These are phyloP conservation scores for Catotricha subobsoleta DNA, from an alignment of 2,888 invertebrate genomes.

Conservation along the genomic window DNA sequence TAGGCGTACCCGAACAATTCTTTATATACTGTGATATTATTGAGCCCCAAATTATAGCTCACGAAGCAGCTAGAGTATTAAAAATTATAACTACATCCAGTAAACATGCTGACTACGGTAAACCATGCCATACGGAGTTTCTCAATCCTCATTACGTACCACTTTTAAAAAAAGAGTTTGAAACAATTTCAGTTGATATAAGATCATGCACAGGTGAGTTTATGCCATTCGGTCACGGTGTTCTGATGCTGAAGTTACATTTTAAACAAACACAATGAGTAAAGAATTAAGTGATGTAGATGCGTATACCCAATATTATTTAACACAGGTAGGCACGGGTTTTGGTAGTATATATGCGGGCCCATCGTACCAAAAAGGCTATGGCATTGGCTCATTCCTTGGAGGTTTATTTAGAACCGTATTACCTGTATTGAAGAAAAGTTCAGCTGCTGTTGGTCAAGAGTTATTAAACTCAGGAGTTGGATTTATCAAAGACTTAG, in stretches of 20 bases:
- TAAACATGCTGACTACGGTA: background rate
- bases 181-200: background rate
- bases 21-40: constrained; percentile 5
- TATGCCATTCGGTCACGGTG: constrained; percentile 1
- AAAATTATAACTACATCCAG: background rate
- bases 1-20: constrained; percentile 1
- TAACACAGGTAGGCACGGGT: constrained; percentile 2
- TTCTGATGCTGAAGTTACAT: background rate
- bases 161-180: background rate
- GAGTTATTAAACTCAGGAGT: constrained; percentile 1
- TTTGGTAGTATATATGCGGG: background rate
- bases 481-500: background rate
- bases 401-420: constrained; percentile 1
- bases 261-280: background rate
- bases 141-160: background rate
- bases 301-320: background rate
- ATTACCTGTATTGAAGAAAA: background rate
- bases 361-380: background rate
- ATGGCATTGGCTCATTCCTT: constrained; percentile 3
- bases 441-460: background rate
- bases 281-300: background rate
- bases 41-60: background rate
- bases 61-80: background rate
- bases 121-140: background rate
- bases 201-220: background rate